Conservation (phyloP, 2,888 invertebrate species). For the Augiades crinisus region DNA sequence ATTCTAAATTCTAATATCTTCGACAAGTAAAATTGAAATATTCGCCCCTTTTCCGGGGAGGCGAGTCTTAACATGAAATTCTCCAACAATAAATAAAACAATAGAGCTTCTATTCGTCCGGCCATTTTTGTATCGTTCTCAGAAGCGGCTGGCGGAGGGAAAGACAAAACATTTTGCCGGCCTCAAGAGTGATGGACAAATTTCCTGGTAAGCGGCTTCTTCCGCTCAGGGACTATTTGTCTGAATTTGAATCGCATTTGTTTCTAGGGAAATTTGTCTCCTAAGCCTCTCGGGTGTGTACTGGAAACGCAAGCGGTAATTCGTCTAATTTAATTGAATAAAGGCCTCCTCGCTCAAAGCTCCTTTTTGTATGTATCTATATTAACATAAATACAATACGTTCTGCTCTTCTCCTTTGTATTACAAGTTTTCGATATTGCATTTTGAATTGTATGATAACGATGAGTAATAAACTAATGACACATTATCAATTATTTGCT, state of each 20-base stretch:
- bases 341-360: slow-evolving; percentile 45
- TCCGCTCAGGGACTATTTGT: slow-evolving; percentile 78
- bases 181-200: slow-evolving; percentile 77
- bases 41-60: slow-evolving; percentile 6
- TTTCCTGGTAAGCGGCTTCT: slow-evolving; percentile 76
- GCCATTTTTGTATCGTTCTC: slow-evolving; percentile 36
- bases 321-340: slow-evolving; percentile 72
- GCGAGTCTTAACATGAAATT: slow-evolving; percentile 21
- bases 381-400: not conserved
- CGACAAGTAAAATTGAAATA: no score
- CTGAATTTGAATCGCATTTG: slow-evolving; percentile 80
- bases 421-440: no score
- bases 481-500: no score
- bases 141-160: slow-evolving; percentile 53
- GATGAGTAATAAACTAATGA: no score
- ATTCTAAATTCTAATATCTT: no score
- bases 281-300: slow-evolving; percentile 66
- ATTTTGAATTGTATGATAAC: no score
- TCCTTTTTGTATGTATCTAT: not conserved
- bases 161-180: slow-evolving; percentile 64
- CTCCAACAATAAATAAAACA: slow-evolving; percentile 28
- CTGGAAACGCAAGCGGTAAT: slow-evolving; percentile 55
- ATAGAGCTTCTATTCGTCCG: slow-evolving; percentile 36
- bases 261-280: slow-evolving; percentile 77
- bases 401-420: no score